Evolutionary conservation across 2,888 invertebrate species (phyloP).

Genomic region (Drosophila atroscutellata): DNA sequence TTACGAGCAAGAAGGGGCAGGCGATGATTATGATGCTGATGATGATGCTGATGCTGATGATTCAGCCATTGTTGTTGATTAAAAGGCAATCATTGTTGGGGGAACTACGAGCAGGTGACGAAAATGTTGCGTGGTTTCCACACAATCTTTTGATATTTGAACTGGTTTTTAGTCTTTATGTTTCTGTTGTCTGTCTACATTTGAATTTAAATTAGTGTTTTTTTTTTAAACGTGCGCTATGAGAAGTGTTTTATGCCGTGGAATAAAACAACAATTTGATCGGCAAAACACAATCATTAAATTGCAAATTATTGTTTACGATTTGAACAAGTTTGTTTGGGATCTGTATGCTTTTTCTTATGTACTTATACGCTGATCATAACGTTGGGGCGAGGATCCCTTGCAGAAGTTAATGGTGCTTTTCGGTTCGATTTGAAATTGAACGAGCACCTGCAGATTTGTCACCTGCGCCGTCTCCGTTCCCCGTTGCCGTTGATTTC

Average conservation of each 20-base stretch:
- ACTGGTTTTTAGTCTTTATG: conserved; percentile 42
- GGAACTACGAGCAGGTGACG: conserved; percentile 60
- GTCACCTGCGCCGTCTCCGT: conserved; percentile 15
- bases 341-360: neutral
- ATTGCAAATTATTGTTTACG: conserved; percentile 7
- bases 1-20: neutral
- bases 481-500: neutral
- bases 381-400: conserved; percentile 24
- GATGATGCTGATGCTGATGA: conserved; percentile 11
- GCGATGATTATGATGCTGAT: conserved; percentile 4
- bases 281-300: conserved; percentile 5
- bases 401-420: neutral
- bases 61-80: conserved; percentile 27
- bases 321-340: conserved; percentile 12
- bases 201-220: conserved; percentile 29
- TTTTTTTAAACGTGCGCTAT: conserved; percentile 10
- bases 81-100: conserved; percentile 31
- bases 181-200: neutral
- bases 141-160: conserved; percentile 38
- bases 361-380: conserved; percentile 29
- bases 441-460: conserved; percentile 36
- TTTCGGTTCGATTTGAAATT: conserved; percentile 17
- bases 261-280: conserved; percentile 5
- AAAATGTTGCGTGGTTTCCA: conserved; percentile 58
- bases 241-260: conserved; percentile 14